Evolutionary conservation across 1,140 invertebrate genomes (phyloP), one percentile per base, ranked within the genome.

Genomic region (Drosophila nasuta): DNA sequence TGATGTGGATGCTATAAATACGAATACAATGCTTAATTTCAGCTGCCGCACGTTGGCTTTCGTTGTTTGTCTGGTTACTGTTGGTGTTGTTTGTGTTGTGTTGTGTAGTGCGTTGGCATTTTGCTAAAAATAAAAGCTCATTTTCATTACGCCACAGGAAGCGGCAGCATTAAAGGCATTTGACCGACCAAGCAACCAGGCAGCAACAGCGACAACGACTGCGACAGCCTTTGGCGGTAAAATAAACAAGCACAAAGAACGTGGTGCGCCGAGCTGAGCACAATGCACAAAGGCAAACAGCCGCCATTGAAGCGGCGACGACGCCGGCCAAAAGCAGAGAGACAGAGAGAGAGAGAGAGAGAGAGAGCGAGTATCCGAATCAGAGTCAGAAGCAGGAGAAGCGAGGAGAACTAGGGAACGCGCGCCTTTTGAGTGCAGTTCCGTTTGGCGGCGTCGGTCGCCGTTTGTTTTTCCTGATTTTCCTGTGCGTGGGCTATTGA

Each of bases 381-480:
- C 8, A 15, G 25, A 15, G 43, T 30, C 38, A 48, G 5, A n/a
- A 35, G 11, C 33, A 25, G 25, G 13, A 20, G 25, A 6, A 33
- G 25, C 3, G 43, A 11, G 7, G 52, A 45, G 13, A 35, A 54
- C 13, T n/a, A 49, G 38, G 30, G 41, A 64, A 30, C 48, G 57
- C 20, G 51, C 51, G 62, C 49, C 77, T 77, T 85, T 86, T 86
- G 81, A 85, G 75, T 86, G 77, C 78, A 77, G 62, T 85, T 86
- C 75, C 82, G 69, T 81, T 81, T 83, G 72, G 54, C 45, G 35
- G 64, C 73, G 73, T 52, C 73, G 35, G 73, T 35, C 67, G 57
- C 57, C 72, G 62, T 77, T 83, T 83, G 77, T 57, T 79, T 79
- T 69, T 35, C n/a, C 48, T 25, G 28, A 64, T 78, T 75, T 64